Conservation (phyloP, 2,888 invertebrate genomes). For the Rotaria socialis region DNA sequence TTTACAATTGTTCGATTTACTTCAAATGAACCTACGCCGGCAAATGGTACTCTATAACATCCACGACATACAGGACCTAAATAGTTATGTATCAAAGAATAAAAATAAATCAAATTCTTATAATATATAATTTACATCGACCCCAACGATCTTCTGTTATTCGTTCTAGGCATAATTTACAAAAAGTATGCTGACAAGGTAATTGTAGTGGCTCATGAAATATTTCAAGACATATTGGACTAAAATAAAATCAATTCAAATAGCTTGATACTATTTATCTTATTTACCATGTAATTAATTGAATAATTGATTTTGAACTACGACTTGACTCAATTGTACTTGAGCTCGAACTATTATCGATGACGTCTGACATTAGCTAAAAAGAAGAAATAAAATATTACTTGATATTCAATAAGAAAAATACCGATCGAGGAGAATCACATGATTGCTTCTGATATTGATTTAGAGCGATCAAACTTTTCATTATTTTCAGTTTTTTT, state of each 20-base stretch:
- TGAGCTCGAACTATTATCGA: background rate
- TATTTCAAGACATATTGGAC: slow-evolving; percentile 22
- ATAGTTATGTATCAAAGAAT: too few species aligned
- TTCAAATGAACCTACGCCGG: slow-evolving; percentile 45
- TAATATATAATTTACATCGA: slow-evolving; percentile 34
- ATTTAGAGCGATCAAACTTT: background rate
- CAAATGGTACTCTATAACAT: slow-evolving; percentile 44
- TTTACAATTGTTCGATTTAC: slow-evolving; percentile 47
- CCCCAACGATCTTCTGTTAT: slow-evolving; percentile 46
- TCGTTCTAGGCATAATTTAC: slow-evolving; percentile 40
- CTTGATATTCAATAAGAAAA: background rate
- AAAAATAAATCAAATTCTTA: too few species aligned
- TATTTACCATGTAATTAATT: slow-evolving; percentile 31
- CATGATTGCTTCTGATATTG: background rate
- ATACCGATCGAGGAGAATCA: slow-evolving; percentile 16
- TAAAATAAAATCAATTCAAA: background rate
- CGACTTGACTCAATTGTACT: background rate
- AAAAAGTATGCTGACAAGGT: slow-evolving; percentile 47
- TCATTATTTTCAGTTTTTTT: background rate
- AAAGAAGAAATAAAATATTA: too few species aligned
- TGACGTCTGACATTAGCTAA: background rate
- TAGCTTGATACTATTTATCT: background rate
- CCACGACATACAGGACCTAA: slow-evolving; percentile 41
- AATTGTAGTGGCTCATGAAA: slow-evolving; percentile 35
- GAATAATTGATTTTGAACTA: slow-evolving; percentile 17